Base-by-base conservation (phyloP, 2,797 vertebrate species). In the Enteromius anoplus region DNA sequence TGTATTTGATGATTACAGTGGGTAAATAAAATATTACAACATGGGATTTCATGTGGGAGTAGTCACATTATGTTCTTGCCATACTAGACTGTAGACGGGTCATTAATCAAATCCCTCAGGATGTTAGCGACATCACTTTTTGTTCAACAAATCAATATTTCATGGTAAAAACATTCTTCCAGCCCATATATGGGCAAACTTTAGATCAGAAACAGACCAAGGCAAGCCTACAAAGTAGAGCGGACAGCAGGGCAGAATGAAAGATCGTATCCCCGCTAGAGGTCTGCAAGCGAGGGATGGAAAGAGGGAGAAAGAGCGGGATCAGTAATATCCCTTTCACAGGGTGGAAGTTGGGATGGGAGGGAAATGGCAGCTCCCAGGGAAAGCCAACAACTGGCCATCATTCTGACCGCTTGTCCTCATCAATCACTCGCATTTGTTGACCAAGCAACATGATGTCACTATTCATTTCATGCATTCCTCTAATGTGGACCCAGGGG, bases 351-450 rank as follows among this genome's bases (percentile, higher is more conserved):
- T 82, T 55, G 86, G 83, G 76, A 80, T 89, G 88, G 87, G 89
- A 91, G 88, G 91, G 88, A 93, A 93, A 92, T 92, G 90, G 89
- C 93, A 92, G 93, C 92, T 93, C 93, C 91, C 73, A 88, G 92
- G 92, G 91, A 94, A 94, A 93, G 91, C 92, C 92, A 93, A 93
- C 93, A 94, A 94, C 94, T 92, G 93, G 93, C 93, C 87, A 92
- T 93, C 92, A 92, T 92, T 92, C 92, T 91, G 93, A 93, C 91
- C 91, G 89, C 94, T 95, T 96, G 95, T 94, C 94, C 94, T 95
- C 95, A 95, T 96, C 95, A 95, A 94, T 96, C 95, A 96, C 93
- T 88, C 84, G 3, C 29, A 88, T 96, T 95, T 96, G 94, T 96
- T 96, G 96, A 96, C 95, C 88, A 90, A 95, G 94, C 92, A 96